Conservation (phyloP, 1,140 invertebrate species). For the Gryon sp. region DNA sequence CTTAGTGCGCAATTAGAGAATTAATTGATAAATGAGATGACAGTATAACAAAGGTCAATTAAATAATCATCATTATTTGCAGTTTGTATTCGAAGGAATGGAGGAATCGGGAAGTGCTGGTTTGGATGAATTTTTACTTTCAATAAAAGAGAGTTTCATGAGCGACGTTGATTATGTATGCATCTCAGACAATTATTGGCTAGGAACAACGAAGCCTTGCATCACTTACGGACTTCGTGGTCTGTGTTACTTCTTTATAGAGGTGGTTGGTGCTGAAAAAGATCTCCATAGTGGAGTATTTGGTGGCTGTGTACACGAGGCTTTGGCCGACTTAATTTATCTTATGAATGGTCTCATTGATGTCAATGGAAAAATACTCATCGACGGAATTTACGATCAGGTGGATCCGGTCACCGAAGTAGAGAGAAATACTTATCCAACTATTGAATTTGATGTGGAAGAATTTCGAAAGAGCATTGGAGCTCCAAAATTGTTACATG, state of each 20-base stretch:
- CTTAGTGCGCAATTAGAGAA: no score
- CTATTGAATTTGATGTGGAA: conserved; percentile 93
- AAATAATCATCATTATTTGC: conserved; percentile 15
- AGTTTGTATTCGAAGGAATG: conserved; percentile 99
- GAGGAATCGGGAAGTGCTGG: conserved; percentile 98
- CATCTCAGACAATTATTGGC: conserved; percentile 99
- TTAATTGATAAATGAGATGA: no score
- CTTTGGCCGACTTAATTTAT: conserved; percentile 93
- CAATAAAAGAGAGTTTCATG: conserved; percentile 89
- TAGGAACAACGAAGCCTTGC: conserved; percentile 97
- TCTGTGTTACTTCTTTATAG: conserved; percentile 94
- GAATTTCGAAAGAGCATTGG: conserved; percentile 88
- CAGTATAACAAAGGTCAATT: background rate
- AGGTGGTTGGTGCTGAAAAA: conserved; percentile 92
- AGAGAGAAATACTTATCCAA: conserved; percentile 89
- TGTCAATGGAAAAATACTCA: conserved; percentile 89
- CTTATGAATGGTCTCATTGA: conserved; percentile 91
- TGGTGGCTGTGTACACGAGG: conserved; percentile 94
- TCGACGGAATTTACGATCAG: conserved; percentile 89
- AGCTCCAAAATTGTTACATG: conserved; percentile 85
- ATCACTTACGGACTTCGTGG: conserved; percentile 98
- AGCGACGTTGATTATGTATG: conserved; percentile 95
- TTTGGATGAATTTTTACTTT: conserved; percentile 90
- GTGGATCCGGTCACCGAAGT: conserved; percentile 86
- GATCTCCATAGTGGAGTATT: conserved; percentile 98